A percentile compares a stretch with the other conserved stretches of the same genome.
Evolutionary conservation across 53 echinoderm and acorn worm genomes (phyloP).

Genomic region (Mesocentrotus franciscanus): DNA sequence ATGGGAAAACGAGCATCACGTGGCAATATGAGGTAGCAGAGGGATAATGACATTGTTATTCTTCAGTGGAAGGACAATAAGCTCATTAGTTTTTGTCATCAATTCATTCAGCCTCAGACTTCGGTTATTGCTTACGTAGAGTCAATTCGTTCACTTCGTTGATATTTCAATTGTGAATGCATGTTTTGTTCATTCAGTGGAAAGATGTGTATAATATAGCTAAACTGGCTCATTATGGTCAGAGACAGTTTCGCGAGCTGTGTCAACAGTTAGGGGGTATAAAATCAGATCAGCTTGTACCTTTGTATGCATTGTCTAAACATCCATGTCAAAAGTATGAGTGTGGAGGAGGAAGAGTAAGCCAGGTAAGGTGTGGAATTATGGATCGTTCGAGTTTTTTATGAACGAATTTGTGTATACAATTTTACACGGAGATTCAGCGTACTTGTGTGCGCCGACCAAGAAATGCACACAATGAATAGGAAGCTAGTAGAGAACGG

Average conservation of each 20-base stretch:
- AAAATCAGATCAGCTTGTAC: not conserved
- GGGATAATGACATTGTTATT: constrained; percentile 35
- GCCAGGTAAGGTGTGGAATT: not conserved
- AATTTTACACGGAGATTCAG: too few species aligned
- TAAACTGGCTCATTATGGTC: not conserved
- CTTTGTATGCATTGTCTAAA: not conserved
- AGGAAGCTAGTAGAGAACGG: too few species aligned
- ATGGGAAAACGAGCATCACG: constrained; percentile 1
- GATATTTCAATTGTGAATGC: constrained; percentile 12
- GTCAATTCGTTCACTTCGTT: not conserved
- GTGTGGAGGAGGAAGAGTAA: not conserved
- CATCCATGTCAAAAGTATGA: not conserved
- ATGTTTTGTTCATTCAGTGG: not conserved
- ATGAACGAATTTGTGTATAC: too few species aligned
- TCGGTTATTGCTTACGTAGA: not conserved
- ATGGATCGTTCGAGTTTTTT: too few species aligned
- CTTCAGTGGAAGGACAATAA: constrained; percentile 49
- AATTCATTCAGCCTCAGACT: not conserved
- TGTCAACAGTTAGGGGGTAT: not conserved
- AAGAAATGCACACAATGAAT: too few species aligned
- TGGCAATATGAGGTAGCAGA: constrained; percentile 13
- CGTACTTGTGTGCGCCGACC: too few species aligned
- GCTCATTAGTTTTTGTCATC: not conserved
- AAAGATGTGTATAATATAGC: not conserved
- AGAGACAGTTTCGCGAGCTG: constrained; percentile 8